Conservation (phyloP, 2,113 vertebrate species). For the Pandion haliaetus region DNA sequence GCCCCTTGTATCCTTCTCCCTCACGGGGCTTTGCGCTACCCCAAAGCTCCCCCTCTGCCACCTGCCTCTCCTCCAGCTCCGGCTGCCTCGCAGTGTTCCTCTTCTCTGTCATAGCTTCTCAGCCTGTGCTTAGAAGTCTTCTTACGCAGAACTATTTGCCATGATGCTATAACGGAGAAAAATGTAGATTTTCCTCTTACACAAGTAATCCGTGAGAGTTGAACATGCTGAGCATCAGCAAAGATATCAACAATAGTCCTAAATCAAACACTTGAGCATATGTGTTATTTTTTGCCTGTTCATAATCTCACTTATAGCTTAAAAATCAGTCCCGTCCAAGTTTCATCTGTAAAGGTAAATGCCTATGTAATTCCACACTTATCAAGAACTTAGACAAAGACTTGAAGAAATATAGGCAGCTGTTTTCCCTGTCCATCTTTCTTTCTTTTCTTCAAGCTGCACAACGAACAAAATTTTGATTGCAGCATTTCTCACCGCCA, state of each 20-base stretch:
- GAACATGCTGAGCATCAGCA: too few relatives aligned
- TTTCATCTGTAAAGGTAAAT: background rate
- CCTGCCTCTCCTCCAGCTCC: background rate
- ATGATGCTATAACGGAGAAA: background rate
- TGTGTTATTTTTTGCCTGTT: background rate
- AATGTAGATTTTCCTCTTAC: background rate
- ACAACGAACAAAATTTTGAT: background rate
- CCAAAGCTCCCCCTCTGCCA: background rate
- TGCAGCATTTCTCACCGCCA: background rate
- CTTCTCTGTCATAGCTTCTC: background rate
- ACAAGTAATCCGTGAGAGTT: background rate
- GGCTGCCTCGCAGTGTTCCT: background rate
- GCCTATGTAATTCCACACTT: background rate
- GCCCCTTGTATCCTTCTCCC: background rate
- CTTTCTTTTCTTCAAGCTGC: background rate
- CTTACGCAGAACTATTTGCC: background rate
- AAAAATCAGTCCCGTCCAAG: background rate
- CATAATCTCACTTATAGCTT: background rate
- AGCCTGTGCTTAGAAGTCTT: background rate
- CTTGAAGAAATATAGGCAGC: background rate
- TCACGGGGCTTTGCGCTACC: fast-evolving
- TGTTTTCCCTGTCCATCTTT: background rate
- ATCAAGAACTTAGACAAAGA: background rate
- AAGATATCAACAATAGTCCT: background rate
- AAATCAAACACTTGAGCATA: background rate